A percentile compares a stretch with the other conserved stretches of the same genome.
Conservation (phyloP, 2,113 vertebrate species). For the Dolichallabes microphthalmus region DNA sequence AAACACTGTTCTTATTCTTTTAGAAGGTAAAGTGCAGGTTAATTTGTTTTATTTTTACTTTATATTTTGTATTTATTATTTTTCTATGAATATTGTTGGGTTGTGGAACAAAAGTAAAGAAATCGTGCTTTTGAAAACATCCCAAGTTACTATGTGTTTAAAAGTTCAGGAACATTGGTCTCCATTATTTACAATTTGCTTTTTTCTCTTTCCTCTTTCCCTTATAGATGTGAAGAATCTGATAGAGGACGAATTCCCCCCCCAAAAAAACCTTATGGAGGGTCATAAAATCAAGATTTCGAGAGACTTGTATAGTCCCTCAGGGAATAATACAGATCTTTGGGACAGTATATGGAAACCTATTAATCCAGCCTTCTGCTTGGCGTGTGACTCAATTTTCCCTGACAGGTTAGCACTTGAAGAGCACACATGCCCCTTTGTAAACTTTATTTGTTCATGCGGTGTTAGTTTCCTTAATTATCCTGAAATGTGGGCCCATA, state of each 20-base stretch:
- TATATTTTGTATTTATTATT: no score
- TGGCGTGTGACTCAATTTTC: conserved; percentile 29
- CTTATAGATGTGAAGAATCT: neutral
- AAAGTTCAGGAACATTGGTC: neutral
- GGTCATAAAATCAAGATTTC: neutral
- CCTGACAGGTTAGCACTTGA: neutral
- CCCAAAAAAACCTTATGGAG: neutral
- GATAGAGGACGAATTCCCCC: conserved; percentile 29
- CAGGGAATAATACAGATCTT: neutral
- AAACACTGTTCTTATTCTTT: no score
- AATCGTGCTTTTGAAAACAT: neutral
- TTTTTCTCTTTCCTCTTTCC: conserved; percentile 7
- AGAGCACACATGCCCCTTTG: conserved; percentile 16
- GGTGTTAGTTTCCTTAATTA: conserved; percentile 28
- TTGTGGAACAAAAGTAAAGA: neutral
- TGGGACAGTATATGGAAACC: conserved; percentile 28
- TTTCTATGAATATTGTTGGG: no score
- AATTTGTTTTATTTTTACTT: no score
- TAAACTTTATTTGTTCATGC: conserved; percentile 33
- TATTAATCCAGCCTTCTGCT: conserved; percentile 2
- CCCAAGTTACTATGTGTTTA: neutral
- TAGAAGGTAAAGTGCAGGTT: no score
- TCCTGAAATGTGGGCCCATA: conserved; percentile 29
- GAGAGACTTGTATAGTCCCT: neutral
- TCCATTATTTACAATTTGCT: neutral